These are phyloP conservation scores for Tringa solitaria DNA, from an alignment of 2,113 vertebrate genomes.

Conservation along the genomic window DNA sequence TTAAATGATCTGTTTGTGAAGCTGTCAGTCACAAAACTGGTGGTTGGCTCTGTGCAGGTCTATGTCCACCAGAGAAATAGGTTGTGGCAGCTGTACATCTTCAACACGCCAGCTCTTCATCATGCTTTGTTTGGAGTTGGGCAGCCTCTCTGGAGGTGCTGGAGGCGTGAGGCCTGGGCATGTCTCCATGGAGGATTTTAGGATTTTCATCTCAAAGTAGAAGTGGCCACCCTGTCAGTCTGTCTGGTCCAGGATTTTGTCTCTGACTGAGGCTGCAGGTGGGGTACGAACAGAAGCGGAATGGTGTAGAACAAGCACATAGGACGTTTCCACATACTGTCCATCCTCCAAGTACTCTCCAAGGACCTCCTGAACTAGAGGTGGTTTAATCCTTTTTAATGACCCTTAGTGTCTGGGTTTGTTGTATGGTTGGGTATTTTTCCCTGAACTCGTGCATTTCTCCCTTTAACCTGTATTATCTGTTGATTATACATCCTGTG, in stretches of 20 bases:
- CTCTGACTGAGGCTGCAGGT: neutral
- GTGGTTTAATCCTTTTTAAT: neutral
- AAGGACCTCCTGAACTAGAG: neutral
- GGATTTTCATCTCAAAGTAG: neutral
- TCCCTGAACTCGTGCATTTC: neutral
- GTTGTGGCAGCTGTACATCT: neutral
- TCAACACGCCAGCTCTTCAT: neutral
- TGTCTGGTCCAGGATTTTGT: neutral
- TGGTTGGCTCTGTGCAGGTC: neutral
- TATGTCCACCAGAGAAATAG: neutral
- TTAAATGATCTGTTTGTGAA: neutral
- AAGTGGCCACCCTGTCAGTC: neutral
- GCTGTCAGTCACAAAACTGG: neutral
- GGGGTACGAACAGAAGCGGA: neutral
- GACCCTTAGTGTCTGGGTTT: neutral
- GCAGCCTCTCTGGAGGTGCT: neutral
- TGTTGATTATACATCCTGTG: neutral
- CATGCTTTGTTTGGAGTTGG: fast-evolving
- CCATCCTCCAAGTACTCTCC: neutral
- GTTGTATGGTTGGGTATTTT: neutral
- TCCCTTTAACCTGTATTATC: neutral
- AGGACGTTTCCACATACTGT: neutral
- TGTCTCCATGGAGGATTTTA: neutral
- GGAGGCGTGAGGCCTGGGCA: neutral
- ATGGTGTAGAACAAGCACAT: neutral